Percentiles rank a stretch among this genome's conserved stretches.
These are phyloP conservation scores for Ennomos erosarius DNA, from an alignment of 2,888 invertebrate genomes.

Conservation along the genomic window DNA sequence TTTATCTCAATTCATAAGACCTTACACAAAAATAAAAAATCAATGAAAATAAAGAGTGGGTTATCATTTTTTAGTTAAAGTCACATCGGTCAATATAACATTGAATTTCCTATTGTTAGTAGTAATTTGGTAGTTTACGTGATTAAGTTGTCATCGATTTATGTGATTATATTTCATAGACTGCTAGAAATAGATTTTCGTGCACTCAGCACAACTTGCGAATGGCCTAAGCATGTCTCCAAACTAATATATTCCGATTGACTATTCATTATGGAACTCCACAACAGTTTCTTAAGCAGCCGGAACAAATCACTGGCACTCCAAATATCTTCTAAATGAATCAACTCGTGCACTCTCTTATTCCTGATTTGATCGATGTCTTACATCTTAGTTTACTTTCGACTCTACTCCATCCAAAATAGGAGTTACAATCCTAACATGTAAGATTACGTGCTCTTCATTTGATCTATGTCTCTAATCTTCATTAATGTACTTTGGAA, in stretches of 20 bases:
- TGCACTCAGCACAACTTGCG: no score
- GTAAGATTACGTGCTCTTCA: not conserved
- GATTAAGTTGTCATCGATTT: no score
- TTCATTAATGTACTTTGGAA: conserved; percentile 8
- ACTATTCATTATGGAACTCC: conserved; percentile 2
- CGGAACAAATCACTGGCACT: conserved; percentile 33
- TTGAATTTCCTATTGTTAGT: no score
- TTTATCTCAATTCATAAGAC: no score
- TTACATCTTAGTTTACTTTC: conserved; percentile 1
- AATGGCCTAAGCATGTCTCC: not conserved
- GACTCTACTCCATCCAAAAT: conserved; percentile 5
- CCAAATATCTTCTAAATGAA: conserved; percentile 28
- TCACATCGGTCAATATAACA: no score
- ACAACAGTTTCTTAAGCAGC: conserved; percentile 13
- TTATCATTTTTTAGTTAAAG: no score
- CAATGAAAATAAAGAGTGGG: no score
- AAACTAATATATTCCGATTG: conserved; percentile 10
- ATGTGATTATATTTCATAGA: no score
- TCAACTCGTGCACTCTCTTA: conserved; percentile 24
- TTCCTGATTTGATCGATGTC: conserved; percentile 17
- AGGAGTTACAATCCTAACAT: conserved; percentile 7
- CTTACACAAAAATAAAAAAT: no score
- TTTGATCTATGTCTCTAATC: conserved; percentile 20
- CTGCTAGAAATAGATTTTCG: no score
- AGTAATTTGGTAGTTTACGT: no score